phyloP scores from a whole-genome alignment of 2,888 invertebrate genomes.

The Tenthredo amoena region DNA sequence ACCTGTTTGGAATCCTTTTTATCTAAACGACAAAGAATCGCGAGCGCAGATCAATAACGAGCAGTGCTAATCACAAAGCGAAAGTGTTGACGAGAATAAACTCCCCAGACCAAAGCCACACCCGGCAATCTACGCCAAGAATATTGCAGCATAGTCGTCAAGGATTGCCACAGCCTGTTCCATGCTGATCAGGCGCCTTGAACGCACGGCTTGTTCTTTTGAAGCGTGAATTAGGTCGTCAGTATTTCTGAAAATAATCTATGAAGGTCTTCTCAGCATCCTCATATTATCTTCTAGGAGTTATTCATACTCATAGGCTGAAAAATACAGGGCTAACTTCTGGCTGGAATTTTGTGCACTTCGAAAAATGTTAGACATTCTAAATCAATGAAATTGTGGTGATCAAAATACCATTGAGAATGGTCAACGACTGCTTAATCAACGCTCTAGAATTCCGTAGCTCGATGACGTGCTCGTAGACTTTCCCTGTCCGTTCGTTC shows the following conservation, averaged over 20 bases:
- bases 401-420: not conserved
- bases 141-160: slow-evolving; percentile 2
- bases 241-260: not conserved
- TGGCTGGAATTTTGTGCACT: not conserved
- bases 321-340: no score
- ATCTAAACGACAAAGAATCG: not conserved
- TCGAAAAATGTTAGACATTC: not conserved
- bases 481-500: not conserved
- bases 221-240: not conserved
- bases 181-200: not conserved
- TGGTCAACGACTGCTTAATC: not conserved
- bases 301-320: not conserved
- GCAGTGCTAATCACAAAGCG: not conserved
- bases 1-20: not conserved
- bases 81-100: not conserved
- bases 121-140: not conserved
- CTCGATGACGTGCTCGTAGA: not conserved
- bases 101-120: not conserved
- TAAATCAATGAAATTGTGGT: not conserved
- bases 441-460: not conserved
- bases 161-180: not conserved
- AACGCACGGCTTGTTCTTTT: not conserved
- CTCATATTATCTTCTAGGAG: not conserved
- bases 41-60: not conserved
- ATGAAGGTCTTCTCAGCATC: not conserved